Base-by-base conservation (phyloP, 2,797 vertebrate genomes). In the Muscicapa comitata region DNA sequence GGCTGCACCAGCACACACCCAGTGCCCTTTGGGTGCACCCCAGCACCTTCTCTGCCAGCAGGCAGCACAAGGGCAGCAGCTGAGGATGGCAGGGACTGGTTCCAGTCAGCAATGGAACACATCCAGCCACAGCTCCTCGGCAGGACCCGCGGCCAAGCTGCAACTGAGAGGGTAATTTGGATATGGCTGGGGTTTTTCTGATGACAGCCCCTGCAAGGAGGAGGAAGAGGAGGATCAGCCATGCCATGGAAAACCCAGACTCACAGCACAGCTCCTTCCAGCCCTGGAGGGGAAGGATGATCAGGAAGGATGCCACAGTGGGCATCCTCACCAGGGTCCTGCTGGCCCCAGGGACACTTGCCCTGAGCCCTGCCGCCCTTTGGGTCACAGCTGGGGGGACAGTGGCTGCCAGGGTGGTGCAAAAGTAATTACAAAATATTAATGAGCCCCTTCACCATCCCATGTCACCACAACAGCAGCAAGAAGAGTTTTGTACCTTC, bases 251-350 rank as follows among this genome's bases (percentile, higher is more conserved):
- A 84, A 33, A 24, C 7, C 29, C 0, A 0, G 4, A 6, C 11
- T 18, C 0, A 0, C 6, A 29, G 65, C 23, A 50, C 0, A 0
- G 40, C n/a, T 86, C 31, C 45, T 38, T 71, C 50, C 47, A 77
- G 89, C n/a, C 8, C 13, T 4, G 1, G 13, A 48, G 45, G 42
- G n/a, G 28, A 66, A 42, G 74, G 57, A 58, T 3, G 55, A 58
- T 53, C 42, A 43, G 42, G 42, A 43, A 43, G 45, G 45, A 45
- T 45, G 45, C 40, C 11, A 26, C 29, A 5, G 76, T 1, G 1
- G 23, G 29, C 47, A 18, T 33, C 59, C 68, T 45, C 5, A 1
- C 26, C 35, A 45, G 62, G 33, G 48, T 37, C 38, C 17, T 13
- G 1, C 38, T 3, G 1, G 10, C 31, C 72, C 42, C 28, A 11